Evolutionary conservation across 2,888 invertebrate species (phyloP).

Genomic region (Hemaris fuciformis): DNA sequence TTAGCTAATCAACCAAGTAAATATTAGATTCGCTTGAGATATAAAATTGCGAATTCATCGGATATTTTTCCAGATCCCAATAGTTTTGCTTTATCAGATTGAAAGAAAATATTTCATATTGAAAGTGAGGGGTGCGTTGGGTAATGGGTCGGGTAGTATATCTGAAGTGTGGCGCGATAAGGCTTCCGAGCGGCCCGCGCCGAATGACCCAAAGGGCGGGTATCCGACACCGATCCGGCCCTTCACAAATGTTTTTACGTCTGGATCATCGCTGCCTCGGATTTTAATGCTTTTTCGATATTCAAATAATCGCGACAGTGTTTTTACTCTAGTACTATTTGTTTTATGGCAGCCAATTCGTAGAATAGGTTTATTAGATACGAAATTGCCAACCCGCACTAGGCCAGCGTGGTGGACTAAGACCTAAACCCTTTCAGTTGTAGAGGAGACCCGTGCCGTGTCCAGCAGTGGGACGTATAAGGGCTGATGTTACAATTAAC

Average conservation of each 20-base stretch:
- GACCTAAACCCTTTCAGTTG: too few relatives aligned
- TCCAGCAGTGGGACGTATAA: too few relatives aligned
- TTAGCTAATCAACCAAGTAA: too few relatives aligned
- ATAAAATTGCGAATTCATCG: not conserved
- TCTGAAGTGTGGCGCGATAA: not conserved
- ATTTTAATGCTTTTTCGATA: slow-evolving; percentile 13
- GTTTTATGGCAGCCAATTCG: too few relatives aligned
- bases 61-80: not conserved
- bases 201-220: slow-evolving; percentile 13
- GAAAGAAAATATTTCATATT: slow-evolving; percentile 9
- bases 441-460: too few relatives aligned
- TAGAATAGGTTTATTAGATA: too few relatives aligned
- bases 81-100: slow-evolving; percentile 7
- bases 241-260: slow-evolving; percentile 5
- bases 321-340: not conserved
- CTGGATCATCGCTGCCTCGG: slow-evolving; percentile 2
- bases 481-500: too few relatives aligned
- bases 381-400: too few relatives aligned
- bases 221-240: slow-evolving; percentile 8
- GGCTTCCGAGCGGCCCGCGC: not conserved
- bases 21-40: too few relatives aligned
- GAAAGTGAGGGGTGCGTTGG: not conserved
- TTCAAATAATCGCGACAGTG: not conserved
- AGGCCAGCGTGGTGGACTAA: too few relatives aligned
- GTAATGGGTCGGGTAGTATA: not conserved